Conservation (phyloP, 1,140 invertebrate species). For the Bombus superbus region DNA sequence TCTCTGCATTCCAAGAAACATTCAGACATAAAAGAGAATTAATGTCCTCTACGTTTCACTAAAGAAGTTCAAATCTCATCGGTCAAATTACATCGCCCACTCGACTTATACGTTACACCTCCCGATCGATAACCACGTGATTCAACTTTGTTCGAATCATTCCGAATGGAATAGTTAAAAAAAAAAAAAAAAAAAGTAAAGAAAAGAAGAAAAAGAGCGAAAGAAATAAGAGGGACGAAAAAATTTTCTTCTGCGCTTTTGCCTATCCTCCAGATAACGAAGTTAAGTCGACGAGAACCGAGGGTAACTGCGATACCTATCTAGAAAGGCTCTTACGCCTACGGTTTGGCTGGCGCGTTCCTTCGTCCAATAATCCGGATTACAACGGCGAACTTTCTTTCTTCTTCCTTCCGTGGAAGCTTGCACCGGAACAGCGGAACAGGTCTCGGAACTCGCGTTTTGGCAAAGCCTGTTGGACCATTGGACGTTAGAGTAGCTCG, state of each 20-base stretch:
- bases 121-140: too few relatives aligned
- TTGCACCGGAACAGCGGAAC: neutral
- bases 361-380: neutral
- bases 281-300: neutral
- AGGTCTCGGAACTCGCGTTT: conserved; percentile 31
- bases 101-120: too few relatives aligned
- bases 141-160: too few relatives aligned
- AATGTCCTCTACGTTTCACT: too few relatives aligned
- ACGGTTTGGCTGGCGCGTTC: neutral
- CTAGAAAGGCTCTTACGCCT: conserved; percentile 19
- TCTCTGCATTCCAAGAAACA: too few relatives aligned
- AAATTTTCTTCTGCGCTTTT: neutral
- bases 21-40: too few relatives aligned
- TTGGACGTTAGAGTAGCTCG: conserved; percentile 30
- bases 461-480: conserved; percentile 33
- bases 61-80: too few relatives aligned
- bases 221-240: neutral
- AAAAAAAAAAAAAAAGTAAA: too few relatives aligned
- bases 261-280: conserved; percentile 1
- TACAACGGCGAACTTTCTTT: conserved; percentile 19
- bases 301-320: neutral
- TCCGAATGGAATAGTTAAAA: too few relatives aligned
- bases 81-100: too few relatives aligned
- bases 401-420: neutral
- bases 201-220: neutral